phyloP scores from a whole-genome alignment of 2,888 invertebrate genomes.

The Drosophila yooni region DNA sequence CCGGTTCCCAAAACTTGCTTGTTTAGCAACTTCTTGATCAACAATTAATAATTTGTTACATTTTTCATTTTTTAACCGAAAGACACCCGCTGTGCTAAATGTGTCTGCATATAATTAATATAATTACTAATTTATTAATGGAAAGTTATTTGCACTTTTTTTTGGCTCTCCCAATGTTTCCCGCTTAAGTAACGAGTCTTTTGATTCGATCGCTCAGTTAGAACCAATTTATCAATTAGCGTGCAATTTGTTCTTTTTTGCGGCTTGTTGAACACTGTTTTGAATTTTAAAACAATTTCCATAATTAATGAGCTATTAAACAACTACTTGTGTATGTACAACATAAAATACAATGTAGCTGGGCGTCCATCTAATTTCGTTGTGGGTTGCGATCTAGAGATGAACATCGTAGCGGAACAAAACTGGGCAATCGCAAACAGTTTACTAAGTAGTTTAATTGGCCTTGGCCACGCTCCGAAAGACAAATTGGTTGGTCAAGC shows the following conservation, averaged over 20 bases:
- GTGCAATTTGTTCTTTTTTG: conserved; percentile 37
- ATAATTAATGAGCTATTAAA: conserved; percentile 71
- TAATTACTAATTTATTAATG: conserved; percentile 62
- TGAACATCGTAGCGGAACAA: conserved; percentile 54
- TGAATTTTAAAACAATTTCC: conserved; percentile 39
- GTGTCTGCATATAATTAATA: conserved; percentile 62
- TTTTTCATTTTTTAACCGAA: conserved; percentile 36
- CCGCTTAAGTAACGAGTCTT: conserved; percentile 7
- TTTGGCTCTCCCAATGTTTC: not conserved
- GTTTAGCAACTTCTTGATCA: conserved; percentile 3
- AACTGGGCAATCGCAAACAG: conserved; percentile 25
- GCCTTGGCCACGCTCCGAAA: conserved; percentile 45
- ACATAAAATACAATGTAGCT: conserved; percentile 34
- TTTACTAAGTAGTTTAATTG: conserved; percentile 23
- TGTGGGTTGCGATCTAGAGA: conserved; percentile 47
- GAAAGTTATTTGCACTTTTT: conserved; percentile 6
- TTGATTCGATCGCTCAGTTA: conserved; percentile 25
- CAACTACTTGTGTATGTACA: conserved; percentile 27
- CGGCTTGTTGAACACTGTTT: conserved; percentile 67
- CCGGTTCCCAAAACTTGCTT: conserved; percentile 30
- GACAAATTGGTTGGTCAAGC: conserved; percentile 7
- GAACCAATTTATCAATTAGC: conserved; percentile 70
- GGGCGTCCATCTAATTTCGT: conserved; percentile 58
- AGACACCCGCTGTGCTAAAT: conserved; percentile 39
- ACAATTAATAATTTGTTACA: conserved; percentile 67